Evolutionary conservation across 1,140 invertebrate species (phyloP).

Genomic region (Ips nitidus): DNA sequence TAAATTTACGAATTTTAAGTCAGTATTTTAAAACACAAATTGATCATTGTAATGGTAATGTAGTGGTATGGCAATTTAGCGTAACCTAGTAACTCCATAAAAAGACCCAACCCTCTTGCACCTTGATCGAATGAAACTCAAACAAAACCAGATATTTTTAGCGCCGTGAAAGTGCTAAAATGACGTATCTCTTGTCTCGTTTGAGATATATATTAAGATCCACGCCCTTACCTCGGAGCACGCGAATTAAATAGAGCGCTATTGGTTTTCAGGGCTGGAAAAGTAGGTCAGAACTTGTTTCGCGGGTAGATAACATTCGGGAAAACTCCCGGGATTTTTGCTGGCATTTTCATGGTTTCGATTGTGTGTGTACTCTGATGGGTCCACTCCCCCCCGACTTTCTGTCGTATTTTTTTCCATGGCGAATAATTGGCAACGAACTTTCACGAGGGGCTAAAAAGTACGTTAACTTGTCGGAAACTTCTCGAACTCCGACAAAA

Average conservation of each 20-base stretch:
- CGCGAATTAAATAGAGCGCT: constrained; percentile 3
- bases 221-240: not conserved
- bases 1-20: too few species aligned
- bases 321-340: constrained; percentile 1
- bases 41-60: too few species aligned
- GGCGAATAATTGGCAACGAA: not conserved
- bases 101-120: not conserved
- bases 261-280: constrained; percentile 1
- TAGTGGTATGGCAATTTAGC: too few species aligned
- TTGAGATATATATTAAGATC: constrained; percentile 1
- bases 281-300: constrained; percentile 2
- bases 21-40: too few species aligned
- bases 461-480: not conserved
- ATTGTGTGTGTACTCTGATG: not conserved
- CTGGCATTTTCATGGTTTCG: not conserved
- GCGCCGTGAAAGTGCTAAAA: not conserved
- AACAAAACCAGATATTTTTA: not conserved
- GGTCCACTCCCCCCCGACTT: too few species aligned
- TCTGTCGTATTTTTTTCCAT: not conserved
- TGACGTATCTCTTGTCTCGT: not conserved
- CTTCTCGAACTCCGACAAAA: not conserved
- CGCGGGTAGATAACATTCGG: too few species aligned
- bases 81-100: too few species aligned
- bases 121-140: not conserved
- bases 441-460: not conserved